Evolutionary conservation across 1,140 invertebrate genomes (phyloP).

Genomic region (Bombus huntii): DNA sequence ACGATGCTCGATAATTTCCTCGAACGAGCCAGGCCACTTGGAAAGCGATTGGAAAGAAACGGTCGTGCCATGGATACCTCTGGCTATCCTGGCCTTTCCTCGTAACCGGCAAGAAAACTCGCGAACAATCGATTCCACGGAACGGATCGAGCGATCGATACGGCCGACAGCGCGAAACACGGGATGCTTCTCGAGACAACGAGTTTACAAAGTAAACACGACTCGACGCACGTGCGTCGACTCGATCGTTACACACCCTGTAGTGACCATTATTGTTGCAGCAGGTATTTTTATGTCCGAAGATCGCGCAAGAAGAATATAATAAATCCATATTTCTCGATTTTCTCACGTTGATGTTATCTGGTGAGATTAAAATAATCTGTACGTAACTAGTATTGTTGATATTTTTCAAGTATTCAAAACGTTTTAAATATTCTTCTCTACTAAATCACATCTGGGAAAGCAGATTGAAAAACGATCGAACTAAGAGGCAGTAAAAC

Average conservation of each 20-base stretch:
- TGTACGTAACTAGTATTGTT: no score
- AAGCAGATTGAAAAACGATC: neutral
- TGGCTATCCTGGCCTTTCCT: constrained; percentile 1
- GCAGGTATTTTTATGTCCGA: neutral
- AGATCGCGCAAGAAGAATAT: neutral
- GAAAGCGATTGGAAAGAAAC: constrained; percentile 35
- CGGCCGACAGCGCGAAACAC: constrained; percentile 19
- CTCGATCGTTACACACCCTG: constrained; percentile 1
- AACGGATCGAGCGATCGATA: constrained; percentile 71
- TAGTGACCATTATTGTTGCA: neutral
- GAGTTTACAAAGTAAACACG: constrained; percentile 70
- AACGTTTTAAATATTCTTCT: no score
- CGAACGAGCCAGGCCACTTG: constrained; percentile 7
- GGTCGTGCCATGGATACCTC: constrained; percentile 16
- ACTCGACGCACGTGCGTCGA: constrained; percentile 62
- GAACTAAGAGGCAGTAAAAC: neutral
- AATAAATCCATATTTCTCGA: neutral
- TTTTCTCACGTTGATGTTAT: neutral
- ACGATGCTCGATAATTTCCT: constrained; percentile 17
- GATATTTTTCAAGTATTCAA: no score
- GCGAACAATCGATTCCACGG: constrained; percentile 71
- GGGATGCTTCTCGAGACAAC: constrained; percentile 40
- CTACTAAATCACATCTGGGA: neutral
- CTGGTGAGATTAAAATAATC: no score
- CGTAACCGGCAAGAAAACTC: constrained; percentile 56